phyloP scores from a whole-genome alignment of 1,140 invertebrate genomes.

The Pseudoatta argentina region DNA sequence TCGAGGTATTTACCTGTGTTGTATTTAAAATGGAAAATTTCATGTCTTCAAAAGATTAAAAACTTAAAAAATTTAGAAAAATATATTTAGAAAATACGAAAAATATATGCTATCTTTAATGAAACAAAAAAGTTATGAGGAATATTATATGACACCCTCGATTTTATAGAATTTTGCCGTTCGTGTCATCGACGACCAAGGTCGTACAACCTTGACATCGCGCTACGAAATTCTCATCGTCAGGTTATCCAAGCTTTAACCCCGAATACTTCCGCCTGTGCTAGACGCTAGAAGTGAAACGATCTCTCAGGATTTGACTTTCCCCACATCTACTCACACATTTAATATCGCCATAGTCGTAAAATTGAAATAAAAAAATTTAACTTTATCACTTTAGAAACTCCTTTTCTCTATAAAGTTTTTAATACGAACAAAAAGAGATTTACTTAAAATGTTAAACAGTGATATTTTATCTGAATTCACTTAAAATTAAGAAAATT shows the following conservation, averaged over 20 bases:
- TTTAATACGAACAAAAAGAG: background rate
- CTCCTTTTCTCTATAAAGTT: background rate
- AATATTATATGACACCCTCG: constrained; percentile 13
- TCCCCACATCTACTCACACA: background rate
- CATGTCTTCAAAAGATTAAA: background rate
- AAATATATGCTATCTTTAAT: background rate
- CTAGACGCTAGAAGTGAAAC: constrained; percentile 24
- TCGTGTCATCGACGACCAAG: constrained; percentile 68
- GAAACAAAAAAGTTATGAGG: background rate
- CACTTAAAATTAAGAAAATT: background rate
- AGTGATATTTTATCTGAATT: background rate
- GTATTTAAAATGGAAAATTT: no score
- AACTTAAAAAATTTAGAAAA: background rate
- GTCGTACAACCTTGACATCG: constrained; percentile 73
- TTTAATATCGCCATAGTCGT: constrained; percentile 18
- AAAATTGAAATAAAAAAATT: constrained; percentile 2
- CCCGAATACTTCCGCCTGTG: constrained; percentile 27
- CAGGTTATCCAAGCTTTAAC: constrained; percentile 39
- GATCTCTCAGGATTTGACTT: constrained; percentile 27
- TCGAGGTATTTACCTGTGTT: no score
- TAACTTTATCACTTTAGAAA: background rate
- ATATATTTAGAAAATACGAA: background rate
- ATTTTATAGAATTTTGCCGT: constrained; percentile 65
- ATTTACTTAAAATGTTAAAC: background rate
- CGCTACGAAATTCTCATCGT: constrained; percentile 61